These are phyloP conservation scores for Diachasma alloeum DNA, from an alignment of 1,140 invertebrate species.

Conservation along the genomic window DNA sequence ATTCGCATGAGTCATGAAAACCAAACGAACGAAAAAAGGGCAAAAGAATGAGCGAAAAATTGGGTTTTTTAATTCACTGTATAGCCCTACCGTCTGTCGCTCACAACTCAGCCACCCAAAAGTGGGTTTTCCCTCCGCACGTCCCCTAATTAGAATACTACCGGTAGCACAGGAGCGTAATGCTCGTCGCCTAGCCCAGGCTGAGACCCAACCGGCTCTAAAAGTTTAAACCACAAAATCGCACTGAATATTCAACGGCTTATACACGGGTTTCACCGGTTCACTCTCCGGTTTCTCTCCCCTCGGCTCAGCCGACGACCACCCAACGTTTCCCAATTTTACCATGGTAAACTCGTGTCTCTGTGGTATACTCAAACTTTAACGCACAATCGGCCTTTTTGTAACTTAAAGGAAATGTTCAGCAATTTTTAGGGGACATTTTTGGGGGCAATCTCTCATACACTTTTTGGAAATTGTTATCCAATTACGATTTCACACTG, in stretches of 20 bases:
- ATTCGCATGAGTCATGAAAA: not conserved
- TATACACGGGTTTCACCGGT: conserved; percentile 34
- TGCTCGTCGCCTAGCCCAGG: not conserved
- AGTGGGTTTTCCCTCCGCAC: not conserved
- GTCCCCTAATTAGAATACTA: conserved; percentile 38
- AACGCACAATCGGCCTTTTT: not conserved
- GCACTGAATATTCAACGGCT: conserved; percentile 42
- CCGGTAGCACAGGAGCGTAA: conserved; percentile 24
- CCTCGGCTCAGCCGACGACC: not conserved
- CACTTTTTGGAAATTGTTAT: too few species aligned
- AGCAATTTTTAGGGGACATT: too few species aligned
- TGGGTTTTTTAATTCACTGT: not conserved
- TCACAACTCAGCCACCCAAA: conserved; percentile 6
- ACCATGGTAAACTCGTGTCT: not conserved
- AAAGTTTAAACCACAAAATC: conserved; percentile 42
- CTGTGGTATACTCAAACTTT: not conserved
- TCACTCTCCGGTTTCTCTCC: not conserved
- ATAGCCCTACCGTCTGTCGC: not conserved
- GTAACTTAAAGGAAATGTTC: not conserved
- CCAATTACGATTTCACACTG: too few species aligned
- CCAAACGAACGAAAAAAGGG: not conserved
- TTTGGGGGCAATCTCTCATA: too few species aligned
- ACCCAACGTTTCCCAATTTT: not conserved
- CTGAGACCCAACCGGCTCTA: conserved; percentile 21
- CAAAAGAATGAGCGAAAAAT: not conserved